These are phyloP conservation scores for Drosophila virilis DNA, from an alignment of 1,140 invertebrate genomes.

Conservation along the genomic window DNA sequence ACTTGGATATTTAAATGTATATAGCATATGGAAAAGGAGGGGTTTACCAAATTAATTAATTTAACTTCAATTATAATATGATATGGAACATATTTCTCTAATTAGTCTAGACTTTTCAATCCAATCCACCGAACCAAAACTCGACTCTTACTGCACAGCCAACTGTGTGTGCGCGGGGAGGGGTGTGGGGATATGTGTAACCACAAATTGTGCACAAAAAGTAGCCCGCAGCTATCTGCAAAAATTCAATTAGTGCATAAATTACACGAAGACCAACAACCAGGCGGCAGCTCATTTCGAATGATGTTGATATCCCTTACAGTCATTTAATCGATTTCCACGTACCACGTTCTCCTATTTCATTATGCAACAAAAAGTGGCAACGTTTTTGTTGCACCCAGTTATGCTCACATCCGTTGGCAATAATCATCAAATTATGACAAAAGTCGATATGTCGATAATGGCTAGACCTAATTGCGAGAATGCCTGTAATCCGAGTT, in stretches of 20 bases:
- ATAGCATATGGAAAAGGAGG: not conserved
- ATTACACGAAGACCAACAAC: slow-evolving; percentile 3
- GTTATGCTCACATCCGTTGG: not conserved
- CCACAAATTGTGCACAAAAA: slow-evolving; percentile 1
- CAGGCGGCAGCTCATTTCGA: slow-evolving; percentile 21
- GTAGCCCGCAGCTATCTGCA: slow-evolving; percentile 18
- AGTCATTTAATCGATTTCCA: slow-evolving; percentile 29
- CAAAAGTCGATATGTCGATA: not conserved
- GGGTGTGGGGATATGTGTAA: not conserved
- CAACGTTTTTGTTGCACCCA: slow-evolving; percentile 4
- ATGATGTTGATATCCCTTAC: slow-evolving; percentile 27
- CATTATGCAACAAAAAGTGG: slow-evolving; percentile 11
- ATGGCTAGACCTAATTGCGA: not conserved
- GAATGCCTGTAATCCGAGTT: not conserved
- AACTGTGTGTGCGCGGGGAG: not conserved
- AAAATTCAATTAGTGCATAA: slow-evolving; percentile 43
- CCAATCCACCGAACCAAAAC: not conserved
- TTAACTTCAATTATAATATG: slow-evolving; percentile 18
- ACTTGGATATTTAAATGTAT: too few relatives aligned
- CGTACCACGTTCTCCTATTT: slow-evolving; percentile 3
- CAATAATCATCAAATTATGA: not conserved
- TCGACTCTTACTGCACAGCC: not conserved
- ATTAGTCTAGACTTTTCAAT: slow-evolving; percentile 17
- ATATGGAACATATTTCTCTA: slow-evolving; percentile 22
- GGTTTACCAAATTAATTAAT: slow-evolving; percentile 2